Evolutionary conservation across 2,113 vertebrate genomes (phyloP).

Genomic region (Tachysurus fulvidraco): DNA sequence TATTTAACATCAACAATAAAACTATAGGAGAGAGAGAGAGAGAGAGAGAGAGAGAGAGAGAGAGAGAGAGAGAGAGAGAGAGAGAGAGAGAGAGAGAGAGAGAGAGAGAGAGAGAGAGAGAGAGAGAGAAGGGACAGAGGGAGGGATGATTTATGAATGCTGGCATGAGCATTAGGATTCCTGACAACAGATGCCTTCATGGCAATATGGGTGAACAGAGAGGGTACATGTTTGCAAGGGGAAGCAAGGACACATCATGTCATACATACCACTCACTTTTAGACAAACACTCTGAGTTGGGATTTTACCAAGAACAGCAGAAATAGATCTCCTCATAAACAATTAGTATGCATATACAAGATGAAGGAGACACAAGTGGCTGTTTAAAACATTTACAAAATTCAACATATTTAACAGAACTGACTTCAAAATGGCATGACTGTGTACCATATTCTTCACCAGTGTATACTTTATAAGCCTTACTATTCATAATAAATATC

Average conservation of each 20-base stretch:
- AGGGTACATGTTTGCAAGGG: conserved; percentile 58
- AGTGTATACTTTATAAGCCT: not conserved
- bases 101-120: not conserved
- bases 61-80: not conserved
- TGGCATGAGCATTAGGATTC: conserved; percentile 66
- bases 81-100: conserved; percentile 1
- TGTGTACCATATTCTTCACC: not conserved
- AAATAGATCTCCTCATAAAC: not conserved
- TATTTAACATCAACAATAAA: no score
- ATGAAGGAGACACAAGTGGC: not conserved
- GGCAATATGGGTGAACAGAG: conserved; percentile 51
- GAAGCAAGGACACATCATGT: conserved; percentile 14
- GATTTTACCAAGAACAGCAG: not conserved
- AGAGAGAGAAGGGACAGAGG: not conserved
- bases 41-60: not conserved
- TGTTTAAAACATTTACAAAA: not conserved
- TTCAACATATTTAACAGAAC: not conserved
- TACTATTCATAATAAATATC: not conserved
- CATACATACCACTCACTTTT: not conserved
- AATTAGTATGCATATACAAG: not conserved
- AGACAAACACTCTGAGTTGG: not conserved
- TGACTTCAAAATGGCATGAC: not conserved
- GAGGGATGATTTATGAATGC: conserved; percentile 45
- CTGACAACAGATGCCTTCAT: conserved; percentile 71
- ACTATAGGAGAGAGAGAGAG: not conserved